Conservation (phyloP, 2,113 vertebrate genomes). For the Trichomycterus rosablanca region DNA sequence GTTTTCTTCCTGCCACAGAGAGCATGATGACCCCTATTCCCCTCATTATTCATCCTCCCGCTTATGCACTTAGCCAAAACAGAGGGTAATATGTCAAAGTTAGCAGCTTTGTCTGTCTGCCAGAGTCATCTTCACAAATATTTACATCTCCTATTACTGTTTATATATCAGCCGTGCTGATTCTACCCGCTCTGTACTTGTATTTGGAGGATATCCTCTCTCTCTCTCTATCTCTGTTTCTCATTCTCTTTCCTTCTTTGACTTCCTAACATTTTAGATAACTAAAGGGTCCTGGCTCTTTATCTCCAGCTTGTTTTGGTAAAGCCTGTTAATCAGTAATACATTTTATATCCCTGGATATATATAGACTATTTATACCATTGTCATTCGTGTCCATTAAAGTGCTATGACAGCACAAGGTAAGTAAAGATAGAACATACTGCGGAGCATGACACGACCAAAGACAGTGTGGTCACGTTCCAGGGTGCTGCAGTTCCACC, state of each 20-base stretch:
- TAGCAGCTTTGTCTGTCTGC: slow-evolving; percentile 74
- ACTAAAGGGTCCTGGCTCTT: slow-evolving; percentile 34
- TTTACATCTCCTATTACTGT: slow-evolving; percentile 97
- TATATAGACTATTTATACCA: neutral
- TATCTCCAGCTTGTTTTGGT: neutral
- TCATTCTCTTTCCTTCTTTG: slow-evolving; percentile 63
- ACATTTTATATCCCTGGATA: neutral
- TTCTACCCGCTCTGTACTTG: slow-evolving; percentile 66
- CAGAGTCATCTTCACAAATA: slow-evolving; percentile 86
- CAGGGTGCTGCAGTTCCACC: slow-evolving; percentile 98
- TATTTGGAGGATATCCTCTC: slow-evolving; percentile 66
- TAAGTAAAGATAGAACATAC: slow-evolving; percentile 66
- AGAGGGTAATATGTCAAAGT: slow-evolving; percentile 66
- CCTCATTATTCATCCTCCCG: slow-evolving; percentile 60
- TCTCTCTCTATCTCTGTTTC: too few relatives aligned
- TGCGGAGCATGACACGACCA: slow-evolving; percentile 91
- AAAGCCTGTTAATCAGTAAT: neutral
- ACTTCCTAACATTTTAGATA: slow-evolving; percentile 50
- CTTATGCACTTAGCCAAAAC: slow-evolving; percentile 67
- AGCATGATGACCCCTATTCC: slow-evolving; percentile 49
- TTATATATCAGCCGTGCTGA: slow-evolving; percentile 77
- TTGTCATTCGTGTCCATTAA: neutral
- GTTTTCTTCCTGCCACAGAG: slow-evolving; percentile 61
- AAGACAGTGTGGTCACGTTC: slow-evolving; percentile 97
- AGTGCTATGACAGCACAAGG: neutral